Evolutionary conservation across 2,797 vertebrate genomes (phyloP), one percentile per base, ranked within the genome.

Genomic region (Lagodon rhomboides): DNA sequence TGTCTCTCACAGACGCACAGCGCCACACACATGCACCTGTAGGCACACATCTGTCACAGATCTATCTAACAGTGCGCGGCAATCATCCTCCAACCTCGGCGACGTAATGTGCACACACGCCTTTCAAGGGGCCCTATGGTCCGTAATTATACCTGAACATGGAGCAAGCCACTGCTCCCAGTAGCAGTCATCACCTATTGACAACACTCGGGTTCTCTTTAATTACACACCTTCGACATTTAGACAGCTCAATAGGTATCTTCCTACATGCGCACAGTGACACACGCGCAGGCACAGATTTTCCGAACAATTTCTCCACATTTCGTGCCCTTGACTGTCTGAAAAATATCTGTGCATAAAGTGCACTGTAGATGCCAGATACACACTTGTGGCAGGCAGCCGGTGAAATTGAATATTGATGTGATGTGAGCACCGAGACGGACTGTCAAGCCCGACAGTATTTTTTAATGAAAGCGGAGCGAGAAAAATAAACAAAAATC

Each of bases 191-290:
- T 84, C 87, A 83, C 75, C 81, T 82, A 88, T 77, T 91, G 92
- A 89, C 90, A 91, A 90, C 76, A 79, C 80, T 84, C 87, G 50
- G 66, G 75, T 67, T 88, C 82, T 87, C 71, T 85, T 89, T 92
- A 92, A 94, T 93, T 92, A 91, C 73, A 87, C 71, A 80, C 64
- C 20, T 63, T 58, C 22, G 43, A 84, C 86, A 92, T 88, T 90
- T 87, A 82, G 87, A 92, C 87, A 91, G 85, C 82, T 82, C 76
- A 79, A 72, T 85, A 79, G 84, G 85, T 69, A 79, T 83, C 61
- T 71, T 68, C 38, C 38, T 53, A 22, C 46, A 74, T 15, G 63
- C n/a, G 76, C 62, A 61, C 68, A 60, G 25, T 20, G 16, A 71
- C 50, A 61, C 70, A 85, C 79, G 80, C 69, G 77, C 70, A 60